Base-by-base conservation (phyloP, 2,797 vertebrate genomes). In the Lithobates pipiens region DNA sequence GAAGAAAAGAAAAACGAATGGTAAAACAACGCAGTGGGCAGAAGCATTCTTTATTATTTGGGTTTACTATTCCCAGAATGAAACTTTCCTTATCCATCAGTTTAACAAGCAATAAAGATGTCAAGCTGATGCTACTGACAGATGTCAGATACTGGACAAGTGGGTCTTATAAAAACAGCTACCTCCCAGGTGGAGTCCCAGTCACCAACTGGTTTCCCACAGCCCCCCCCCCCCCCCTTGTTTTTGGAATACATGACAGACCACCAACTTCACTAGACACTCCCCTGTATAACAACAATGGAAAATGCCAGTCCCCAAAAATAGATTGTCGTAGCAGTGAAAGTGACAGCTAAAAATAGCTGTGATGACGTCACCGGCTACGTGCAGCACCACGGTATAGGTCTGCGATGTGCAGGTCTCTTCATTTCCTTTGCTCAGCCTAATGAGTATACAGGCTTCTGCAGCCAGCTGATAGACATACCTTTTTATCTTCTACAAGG, bases 181-280 rank as follows among this genome's bases (percentile, higher is more conserved):
- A 75, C 71, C 80, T 72, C 68, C 75, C 80, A 83, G 44, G 75
- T 83, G 57, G 75, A 74, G n/a, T 68, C 32, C 72, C 39, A n/a
- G 69, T 77, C 68, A 77, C 68, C 75, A 83, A 83, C 74, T 86
- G 76, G 27, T 73, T 86, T 81, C 77, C 76, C 71, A 85, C 70
- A 85, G 63, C 25, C 44, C 39, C 57, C 57, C 61, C 32, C 10
- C 25, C 44, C 39, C 57, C 57, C 61, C 32, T 21, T 76, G n/a
- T 65, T 50, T 6, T 21, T 67, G 73, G n/a, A 76, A 83, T n/a
- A 73, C 36, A 79, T 5, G 9, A 32, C 42, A 79, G 85, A 87
- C 85, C 85, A 79, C 85, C 75, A 77, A 73, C 61, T 39, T 44
- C 39, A 65, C 61, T 25, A 23, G 70, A 74, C 39, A 27, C 39